Evolutionary conservation across 2,113 vertebrate genomes (phyloP).

Genomic region (Cavia porcellus): DNA sequence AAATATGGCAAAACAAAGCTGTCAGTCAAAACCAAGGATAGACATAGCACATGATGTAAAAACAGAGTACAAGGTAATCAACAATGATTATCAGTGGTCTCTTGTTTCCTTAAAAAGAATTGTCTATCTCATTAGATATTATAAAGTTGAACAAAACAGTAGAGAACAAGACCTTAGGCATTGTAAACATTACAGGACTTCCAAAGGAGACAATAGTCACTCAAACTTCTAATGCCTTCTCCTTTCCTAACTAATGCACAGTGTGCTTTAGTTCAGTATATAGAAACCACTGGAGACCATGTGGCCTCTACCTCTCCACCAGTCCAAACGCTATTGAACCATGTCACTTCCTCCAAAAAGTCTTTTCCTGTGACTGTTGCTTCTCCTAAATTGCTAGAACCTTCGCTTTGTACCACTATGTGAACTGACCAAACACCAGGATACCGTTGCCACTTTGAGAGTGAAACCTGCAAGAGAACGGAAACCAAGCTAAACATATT

Average conservation of each 20-base stretch:
- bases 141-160: too few relatives aligned
- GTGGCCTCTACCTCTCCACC: background rate
- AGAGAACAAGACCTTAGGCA: too few relatives aligned
- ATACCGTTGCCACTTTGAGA: background rate
- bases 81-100: too few relatives aligned
- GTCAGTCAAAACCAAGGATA: too few relatives aligned
- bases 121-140: too few relatives aligned
- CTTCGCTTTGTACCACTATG: background rate
- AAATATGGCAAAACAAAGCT: too few relatives aligned
- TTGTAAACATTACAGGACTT: too few relatives aligned
- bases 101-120: too few relatives aligned
- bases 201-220: too few relatives aligned
- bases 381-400: background rate
- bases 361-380: background rate
- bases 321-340: background rate
- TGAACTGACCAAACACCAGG: background rate
- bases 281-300: background rate
- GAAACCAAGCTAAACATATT: background rate
- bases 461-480: background rate
- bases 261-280: background rate
- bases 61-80: too few relatives aligned
- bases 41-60: too few relatives aligned
- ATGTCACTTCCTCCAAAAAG: conserved; percentile 14
- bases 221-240: too few relatives aligned
- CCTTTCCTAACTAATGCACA: background rate